These are phyloP conservation scores for Mastomys coucha DNA, from an alignment of 2,113 vertebrate species.

Conservation along the genomic window DNA sequence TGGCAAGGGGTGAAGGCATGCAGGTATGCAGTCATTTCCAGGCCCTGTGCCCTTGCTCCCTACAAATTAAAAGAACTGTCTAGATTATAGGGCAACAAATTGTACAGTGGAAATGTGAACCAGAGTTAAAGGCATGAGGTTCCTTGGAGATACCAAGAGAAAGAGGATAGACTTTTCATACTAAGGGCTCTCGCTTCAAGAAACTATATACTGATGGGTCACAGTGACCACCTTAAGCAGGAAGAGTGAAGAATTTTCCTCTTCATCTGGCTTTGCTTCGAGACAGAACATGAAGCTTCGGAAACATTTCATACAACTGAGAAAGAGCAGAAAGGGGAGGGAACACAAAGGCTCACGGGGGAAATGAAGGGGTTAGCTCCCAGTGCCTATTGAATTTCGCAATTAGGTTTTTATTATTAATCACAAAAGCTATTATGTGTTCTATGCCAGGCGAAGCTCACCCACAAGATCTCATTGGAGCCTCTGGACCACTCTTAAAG, in stretches of 20 bases:
- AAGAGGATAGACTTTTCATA: background rate
- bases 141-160: background rate
- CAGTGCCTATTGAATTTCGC: slow-evolving; percentile 63
- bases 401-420: slow-evolving; percentile 67
- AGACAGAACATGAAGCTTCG: background rate
- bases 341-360: slow-evolving; percentile 34
- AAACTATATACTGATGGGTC: background rate
- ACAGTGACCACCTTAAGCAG: background rate
- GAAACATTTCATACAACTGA: background rate
- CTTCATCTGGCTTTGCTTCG: background rate
- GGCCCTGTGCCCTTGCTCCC: background rate
- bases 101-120: background rate
- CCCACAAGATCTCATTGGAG: slow-evolving; percentile 31
- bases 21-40: background rate
- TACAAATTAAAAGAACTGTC: background rate
- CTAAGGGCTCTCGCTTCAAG: background rate
- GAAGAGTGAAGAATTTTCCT: background rate
- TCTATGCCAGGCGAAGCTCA: slow-evolving; percentile 64
- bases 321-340: background rate
- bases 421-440: slow-evolving; percentile 72
- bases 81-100: background rate
- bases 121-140: background rate
- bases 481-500: background rate
- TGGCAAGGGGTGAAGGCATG: background rate
- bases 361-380: slow-evolving; percentile 27